Base-by-base conservation (phyloP, 2,113 vertebrate species). In the Tetrax tetrax region DNA sequence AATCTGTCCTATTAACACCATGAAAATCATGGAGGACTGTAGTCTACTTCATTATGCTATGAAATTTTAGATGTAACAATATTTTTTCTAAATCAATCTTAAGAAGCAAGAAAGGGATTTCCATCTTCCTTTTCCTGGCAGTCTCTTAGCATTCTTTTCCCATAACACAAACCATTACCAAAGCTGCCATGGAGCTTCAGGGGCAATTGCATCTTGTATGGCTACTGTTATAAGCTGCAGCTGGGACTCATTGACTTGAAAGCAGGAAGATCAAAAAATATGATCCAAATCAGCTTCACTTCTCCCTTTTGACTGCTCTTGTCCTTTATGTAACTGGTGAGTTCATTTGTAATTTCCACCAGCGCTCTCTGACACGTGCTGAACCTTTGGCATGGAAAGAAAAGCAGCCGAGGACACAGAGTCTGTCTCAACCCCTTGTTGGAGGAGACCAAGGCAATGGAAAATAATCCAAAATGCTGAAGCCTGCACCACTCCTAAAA, bases 1-100 rank as follows among this genome's bases (percentile, higher is more conserved):
- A 43, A 12, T 65, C 7, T 76, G 83, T 63, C 7, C n/a, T 31
- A 2, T 33, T 33, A 54, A 11, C 11, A 4, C 45, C 43, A 20
- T 4, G 14, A 50, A 76, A 63, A 14, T 35, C 33, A 2, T 2
- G 2, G 4, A 24, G 20, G 15, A 7, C 25, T 43, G 10, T 0
- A 10, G 4, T 2, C 3, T 10, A 6, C 89, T 65, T 57, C 33
- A 43, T 38, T 37, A 17, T 6, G 24, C 37, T 21, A 3, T 35
- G 19, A 45, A 25, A 28, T 14, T 27, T 80, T 25, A 19, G 10
- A 19, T 5, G 14, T 50, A 38, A 45, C 3, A 15, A 19, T 18
- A 21, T 43, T 43, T 6, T 72, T 66, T 29, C n/a, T 63, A 31
- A 37, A 14, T 19, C 24, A 43, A 2, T 5, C 47, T 45, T 15